Conservation (phyloP, 2,888 invertebrate genomes). For the Galerucella pusilla region DNA sequence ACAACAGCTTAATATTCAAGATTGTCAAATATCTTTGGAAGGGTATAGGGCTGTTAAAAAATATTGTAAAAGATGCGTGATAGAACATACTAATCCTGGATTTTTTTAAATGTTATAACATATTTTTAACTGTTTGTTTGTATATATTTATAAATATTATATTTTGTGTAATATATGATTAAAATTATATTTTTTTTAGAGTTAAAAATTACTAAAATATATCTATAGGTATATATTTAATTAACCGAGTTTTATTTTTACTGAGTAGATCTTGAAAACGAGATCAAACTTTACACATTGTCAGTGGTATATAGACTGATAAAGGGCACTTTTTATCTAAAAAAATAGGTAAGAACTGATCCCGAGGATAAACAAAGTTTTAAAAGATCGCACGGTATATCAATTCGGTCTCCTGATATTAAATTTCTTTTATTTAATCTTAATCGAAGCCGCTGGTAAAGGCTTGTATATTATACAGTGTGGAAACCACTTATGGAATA, state of each 20-base stretch:
- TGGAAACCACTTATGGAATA: too few species aligned
- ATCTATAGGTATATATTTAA: neutral
- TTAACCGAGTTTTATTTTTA: neutral
- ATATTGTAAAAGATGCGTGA: conserved; percentile 91
- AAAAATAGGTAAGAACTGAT: too few species aligned
- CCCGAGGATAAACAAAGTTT: too few species aligned
- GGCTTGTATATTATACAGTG: too few species aligned
- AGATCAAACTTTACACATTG: too few species aligned
- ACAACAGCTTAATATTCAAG: conserved; percentile 92
- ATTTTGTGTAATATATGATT: conserved; percentile 7
- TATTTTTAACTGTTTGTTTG: conserved; percentile 45
- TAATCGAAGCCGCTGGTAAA: too few species aligned
- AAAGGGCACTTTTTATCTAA: too few species aligned
- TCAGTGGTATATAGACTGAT: too few species aligned
- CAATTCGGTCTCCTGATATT: too few species aligned
- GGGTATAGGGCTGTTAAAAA: conserved; percentile 93
- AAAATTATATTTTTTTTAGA: conserved; percentile 4
- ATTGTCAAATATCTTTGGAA: conserved; percentile 89
- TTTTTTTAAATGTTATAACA: conserved; percentile 74
- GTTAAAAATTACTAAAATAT: conserved; percentile 5
- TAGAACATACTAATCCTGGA: conserved; percentile 95
- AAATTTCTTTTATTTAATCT: too few species aligned
- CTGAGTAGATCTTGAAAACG: neutral
- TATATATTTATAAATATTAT: neutral
- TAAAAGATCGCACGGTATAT: too few species aligned